Evolutionary conservation across 2,888 invertebrate genomes (phyloP).

Genomic region (Craniophora ligustri): DNA sequence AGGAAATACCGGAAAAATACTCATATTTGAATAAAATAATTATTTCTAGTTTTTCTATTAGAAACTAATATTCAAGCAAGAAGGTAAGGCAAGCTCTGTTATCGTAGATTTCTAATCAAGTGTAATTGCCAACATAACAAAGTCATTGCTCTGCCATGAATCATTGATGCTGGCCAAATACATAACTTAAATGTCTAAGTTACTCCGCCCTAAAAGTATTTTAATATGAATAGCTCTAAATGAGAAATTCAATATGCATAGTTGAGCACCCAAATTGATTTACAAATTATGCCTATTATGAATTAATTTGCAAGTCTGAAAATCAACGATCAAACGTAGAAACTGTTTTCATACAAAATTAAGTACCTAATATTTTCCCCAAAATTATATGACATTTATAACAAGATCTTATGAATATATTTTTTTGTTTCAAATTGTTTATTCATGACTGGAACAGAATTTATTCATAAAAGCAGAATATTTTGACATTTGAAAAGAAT

Average conservation of each 20-base stretch:
- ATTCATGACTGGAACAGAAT: neutral
- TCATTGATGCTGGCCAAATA: neutral
- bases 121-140: no score
- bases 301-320: slow-evolving; percentile 29
- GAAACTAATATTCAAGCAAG: no score
- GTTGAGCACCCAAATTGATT: slow-evolving; percentile 14
- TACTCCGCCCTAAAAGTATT: neutral
- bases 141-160: neutral
- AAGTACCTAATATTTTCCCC: slow-evolving; percentile 2
- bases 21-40: no score
- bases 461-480: neutral
- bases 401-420: neutral
- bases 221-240: slow-evolving; percentile 12
- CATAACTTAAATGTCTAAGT: neutral
- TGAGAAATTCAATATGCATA: slow-evolving; percentile 14
- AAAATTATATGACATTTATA: slow-evolving; percentile 5
- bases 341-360: slow-evolving; percentile 1
- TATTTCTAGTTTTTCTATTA: no score
- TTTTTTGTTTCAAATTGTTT: neutral
- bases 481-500: slow-evolving; percentile 5
- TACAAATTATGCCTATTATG: slow-evolving; percentile 13
- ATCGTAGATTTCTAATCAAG: no score
- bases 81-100: no score
- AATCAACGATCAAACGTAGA: slow-evolving; percentile 10
- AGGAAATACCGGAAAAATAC: no score